Base-by-base conservation (phyloP, 2,797 vertebrate species). In the Austrolebias charrua region DNA sequence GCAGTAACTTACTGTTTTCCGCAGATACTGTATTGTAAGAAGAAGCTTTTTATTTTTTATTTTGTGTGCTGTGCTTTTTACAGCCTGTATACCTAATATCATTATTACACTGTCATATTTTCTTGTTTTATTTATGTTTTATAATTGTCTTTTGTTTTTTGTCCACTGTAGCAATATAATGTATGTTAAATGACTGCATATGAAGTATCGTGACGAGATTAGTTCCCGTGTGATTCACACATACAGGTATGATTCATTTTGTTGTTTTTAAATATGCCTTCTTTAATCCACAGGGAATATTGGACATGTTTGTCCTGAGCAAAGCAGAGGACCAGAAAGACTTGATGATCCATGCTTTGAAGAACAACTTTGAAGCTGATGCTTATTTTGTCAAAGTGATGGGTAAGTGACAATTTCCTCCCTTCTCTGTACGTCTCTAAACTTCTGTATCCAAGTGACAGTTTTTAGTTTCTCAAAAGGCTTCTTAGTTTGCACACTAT, bases 371-470 rank as follows among this genome's bases (percentile, higher is more conserved):
- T 55, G 96, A 99, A 92, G 95, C 94, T 0, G 97, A 98, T 60
- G 97, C 97, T 43, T 98, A 98, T 85, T 99, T 99, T 72, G 96
- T 99, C 68, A 98, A 98, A 94, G 97, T 98, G 78, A 98, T 98
- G 76, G 97, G 97, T 99, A 90, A 97, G 97, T 94, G 42, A 69
- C 66, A 29, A 15, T 54, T 5, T 44, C 10, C 7, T 66, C 16
- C 19, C n/a, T 46, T 56, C 13, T 60, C 44, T 54, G 47, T 28
- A 19, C 46, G 47, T 45, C 46, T 29, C 11, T 11, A 51, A 43
- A 48, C 38, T 15, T 29, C 12, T 66, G 12, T 28, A 24, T 68
- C 24, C 4, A n/a, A n/a, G 10, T 15, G 45, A 5, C 19, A 48
- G 49, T 54, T 53, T 38, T 43, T 43, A 59, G n/a, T 46, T 19